Base-by-base conservation (phyloP, 2,888 invertebrate species). In the Atethmia centrago region DNA sequence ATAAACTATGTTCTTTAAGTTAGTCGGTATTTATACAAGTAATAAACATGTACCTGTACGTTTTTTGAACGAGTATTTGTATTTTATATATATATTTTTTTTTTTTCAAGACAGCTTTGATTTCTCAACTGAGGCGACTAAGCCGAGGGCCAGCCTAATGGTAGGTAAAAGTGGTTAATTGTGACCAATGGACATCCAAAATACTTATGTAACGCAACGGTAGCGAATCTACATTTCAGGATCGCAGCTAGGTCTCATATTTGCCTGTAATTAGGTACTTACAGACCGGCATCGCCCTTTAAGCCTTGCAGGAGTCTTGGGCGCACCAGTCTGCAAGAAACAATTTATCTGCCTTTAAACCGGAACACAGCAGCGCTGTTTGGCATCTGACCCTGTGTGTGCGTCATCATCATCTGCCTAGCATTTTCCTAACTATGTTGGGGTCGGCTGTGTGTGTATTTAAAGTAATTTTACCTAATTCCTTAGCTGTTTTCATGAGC, bases 401-500 rank as follows among this genome's bases (percentile, higher is more conserved):
- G 14, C 16, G 25, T 2, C 7, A 28, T 28, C 55, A 53, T 51
- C 12, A 10, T 14, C 14, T 63, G 2, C 2, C 16, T 59, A 28
- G 10, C 10, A 5, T 56, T 31, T 40, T 16, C 10, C 9, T 3
- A 40, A 61, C 10, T 25, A 10, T 19, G 1, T 61, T 42, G 25
- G 12, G 14, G 3, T 45, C 31, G 1, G 25, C 1, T 64, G 16
- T 25, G 31, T 19, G 21, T 28, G 9, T 25, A n/a, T 14, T 40
- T 31, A 9, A 53, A 73, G 3, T 45, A 21, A 21, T 56, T 42
- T 92, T 90, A 91, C 96, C 96, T 31, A 96, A 84, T 55, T 90
- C 86, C 70, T 96, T 96, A 2, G 97, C 96, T 66, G 93, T 93
- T 0, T 84, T 87, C 81, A 97, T 91, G 19, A 98, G 91, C 0